Evolutionary conservation across 2,888 invertebrate genomes (phyloP).

Genomic region (Andricus quercusramuli): DNA sequence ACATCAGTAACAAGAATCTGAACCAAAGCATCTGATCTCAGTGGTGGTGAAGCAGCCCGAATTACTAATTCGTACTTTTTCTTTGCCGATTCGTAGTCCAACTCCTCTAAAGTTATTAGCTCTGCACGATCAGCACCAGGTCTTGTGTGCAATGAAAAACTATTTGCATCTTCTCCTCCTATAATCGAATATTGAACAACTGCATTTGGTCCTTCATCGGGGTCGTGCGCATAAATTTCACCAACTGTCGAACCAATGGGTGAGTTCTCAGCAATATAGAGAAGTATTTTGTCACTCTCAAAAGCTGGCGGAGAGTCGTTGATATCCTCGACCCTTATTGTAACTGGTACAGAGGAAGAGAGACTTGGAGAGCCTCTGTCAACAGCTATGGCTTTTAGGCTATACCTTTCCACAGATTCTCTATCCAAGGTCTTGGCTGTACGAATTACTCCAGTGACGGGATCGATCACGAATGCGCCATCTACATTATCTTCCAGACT

Average conservation of each 20-base stretch:
- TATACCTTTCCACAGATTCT: constrained; percentile 92
- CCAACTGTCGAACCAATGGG: constrained; percentile 97
- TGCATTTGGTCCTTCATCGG: constrained; percentile 95
- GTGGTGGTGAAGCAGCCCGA: constrained; percentile 93
- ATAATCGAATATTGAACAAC: constrained; percentile 96
- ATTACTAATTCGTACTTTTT: constrained; percentile 94
- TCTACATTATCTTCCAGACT: constrained; percentile 89
- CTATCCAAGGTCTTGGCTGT: constrained; percentile 94
- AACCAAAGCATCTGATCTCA: constrained; percentile 93
- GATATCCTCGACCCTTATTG: constrained; percentile 91
- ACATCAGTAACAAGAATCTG: constrained; percentile 95
- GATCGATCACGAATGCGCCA: constrained; percentile 95
- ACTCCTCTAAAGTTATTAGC: constrained; percentile 91
- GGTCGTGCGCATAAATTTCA: constrained; percentile 93
- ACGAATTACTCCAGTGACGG: constrained; percentile 93
- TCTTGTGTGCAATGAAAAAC: constrained; percentile 89
- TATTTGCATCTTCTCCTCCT: constrained; percentile 93
- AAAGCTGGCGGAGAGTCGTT: constrained; percentile 95
- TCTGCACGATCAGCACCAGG: constrained; percentile 93
- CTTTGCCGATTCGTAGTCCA: constrained; percentile 97
- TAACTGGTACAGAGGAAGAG: constrained; percentile 85
- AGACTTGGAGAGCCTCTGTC: constrained; percentile 92
- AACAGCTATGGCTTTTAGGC: constrained; percentile 91
- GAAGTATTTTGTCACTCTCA: constrained; percentile 91
- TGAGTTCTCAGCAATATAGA: constrained; percentile 97